These are phyloP conservation scores for Acropora yongei DNA, from an alignment of 64 coral and sea anemone genomes.

Conservation along the genomic window DNA sequence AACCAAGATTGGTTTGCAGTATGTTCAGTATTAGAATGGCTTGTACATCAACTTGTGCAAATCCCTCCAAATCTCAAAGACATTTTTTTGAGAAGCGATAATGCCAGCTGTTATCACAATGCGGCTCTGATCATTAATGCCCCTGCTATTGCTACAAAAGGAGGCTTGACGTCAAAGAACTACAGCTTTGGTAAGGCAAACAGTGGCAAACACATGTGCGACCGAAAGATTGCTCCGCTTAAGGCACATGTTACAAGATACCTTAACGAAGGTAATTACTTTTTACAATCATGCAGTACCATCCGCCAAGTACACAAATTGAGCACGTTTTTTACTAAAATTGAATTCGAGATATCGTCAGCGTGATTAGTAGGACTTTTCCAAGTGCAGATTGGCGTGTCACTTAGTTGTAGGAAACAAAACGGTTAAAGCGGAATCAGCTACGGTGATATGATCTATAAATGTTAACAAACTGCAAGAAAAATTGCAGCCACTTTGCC, in stretches of 20 bases:
- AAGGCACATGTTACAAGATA: constrained; percentile 35
- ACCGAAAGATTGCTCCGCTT: not conserved
- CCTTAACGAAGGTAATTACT: constrained; percentile 40
- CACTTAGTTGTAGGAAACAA: too few species aligned
- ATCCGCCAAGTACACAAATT: not conserved
- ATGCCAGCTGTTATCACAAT: constrained; percentile 10
- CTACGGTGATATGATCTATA: too few species aligned
- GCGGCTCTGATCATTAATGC: constrained; percentile 7
- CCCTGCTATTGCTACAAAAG: constrained; percentile 9
- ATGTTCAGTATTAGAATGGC: not conserved
- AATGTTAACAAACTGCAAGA: too few species aligned
- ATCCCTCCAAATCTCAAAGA: constrained; percentile 21
- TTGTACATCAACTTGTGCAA: not conserved
- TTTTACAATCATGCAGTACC: not conserved
- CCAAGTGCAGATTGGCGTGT: too few species aligned
- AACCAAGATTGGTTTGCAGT: constrained; percentile 57
- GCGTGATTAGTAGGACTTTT: too few species aligned
- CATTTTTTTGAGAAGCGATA: not conserved
- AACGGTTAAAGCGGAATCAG: too few species aligned
- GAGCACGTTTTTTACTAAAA: too few species aligned
- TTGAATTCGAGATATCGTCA: not conserved
- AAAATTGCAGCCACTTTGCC: too few species aligned
- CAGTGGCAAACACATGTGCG: too few species aligned
- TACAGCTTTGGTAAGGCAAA: constrained; percentile 13
- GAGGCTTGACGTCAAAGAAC: not conserved